These are phyloP conservation scores for Watsonalla binaria DNA, from an alignment of 2,888 invertebrate genomes.

Conservation along the genomic window DNA sequence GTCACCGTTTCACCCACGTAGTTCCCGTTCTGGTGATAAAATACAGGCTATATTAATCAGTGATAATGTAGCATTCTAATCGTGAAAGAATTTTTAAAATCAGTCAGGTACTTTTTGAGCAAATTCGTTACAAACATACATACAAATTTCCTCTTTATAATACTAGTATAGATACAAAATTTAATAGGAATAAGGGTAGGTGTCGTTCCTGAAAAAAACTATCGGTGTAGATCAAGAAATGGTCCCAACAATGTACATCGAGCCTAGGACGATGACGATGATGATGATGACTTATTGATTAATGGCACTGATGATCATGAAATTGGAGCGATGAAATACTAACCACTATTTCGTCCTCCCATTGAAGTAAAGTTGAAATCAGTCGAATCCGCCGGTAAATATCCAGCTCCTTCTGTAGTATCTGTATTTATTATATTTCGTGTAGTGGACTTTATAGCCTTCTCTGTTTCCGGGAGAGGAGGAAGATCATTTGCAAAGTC, in stretches of 20 bases:
- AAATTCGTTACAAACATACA: no score
- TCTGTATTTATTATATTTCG: background rate
- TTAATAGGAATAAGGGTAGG: no score
- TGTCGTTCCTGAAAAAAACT: no score
- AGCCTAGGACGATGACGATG: background rate
- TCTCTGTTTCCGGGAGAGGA: background rate
- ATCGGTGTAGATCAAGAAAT: no score
- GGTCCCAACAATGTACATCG: background rate
- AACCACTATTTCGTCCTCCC: background rate
- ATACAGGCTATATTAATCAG: no score
- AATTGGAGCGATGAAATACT: background rate
- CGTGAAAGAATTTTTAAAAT: no score
- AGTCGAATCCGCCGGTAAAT: background rate
- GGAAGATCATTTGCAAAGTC: slow-evolving; percentile 4
- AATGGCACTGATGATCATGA: background rate
- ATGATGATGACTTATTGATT: background rate
- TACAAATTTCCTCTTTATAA: no score
- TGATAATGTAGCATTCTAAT: no score
- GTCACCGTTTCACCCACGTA: no score
- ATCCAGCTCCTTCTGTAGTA: background rate
- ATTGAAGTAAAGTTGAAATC: background rate
- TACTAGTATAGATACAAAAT: no score
- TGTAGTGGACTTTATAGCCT: background rate
- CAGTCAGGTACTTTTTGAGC: no score
- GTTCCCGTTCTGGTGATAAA: no score